phyloP scores from a whole-genome alignment of 2,888 invertebrate species.

The Eilema depressum region DNA sequence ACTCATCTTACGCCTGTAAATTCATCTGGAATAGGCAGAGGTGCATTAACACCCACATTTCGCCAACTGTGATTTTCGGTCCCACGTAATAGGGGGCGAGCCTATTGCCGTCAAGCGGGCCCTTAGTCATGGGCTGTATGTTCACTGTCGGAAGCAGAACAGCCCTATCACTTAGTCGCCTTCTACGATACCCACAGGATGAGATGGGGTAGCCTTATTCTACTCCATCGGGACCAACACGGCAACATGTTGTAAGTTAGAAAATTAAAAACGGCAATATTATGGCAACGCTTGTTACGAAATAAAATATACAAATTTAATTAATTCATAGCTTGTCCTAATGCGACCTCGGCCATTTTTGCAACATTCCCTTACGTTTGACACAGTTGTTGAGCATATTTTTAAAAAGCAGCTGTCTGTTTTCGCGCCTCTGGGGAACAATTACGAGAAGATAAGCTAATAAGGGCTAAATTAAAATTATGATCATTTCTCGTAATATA shows the following conservation, averaged over 20 bases:
- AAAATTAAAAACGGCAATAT: neutral
- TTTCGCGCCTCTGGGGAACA: neutral
- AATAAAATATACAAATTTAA: constrained; percentile 1
- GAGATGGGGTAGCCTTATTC: too few species aligned
- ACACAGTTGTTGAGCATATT: neutral
- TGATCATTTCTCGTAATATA: neutral
- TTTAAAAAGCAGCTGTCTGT: constrained; percentile 1
- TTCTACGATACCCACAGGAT: too few species aligned
- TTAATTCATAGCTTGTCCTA: neutral
- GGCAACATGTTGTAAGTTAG: neutral
- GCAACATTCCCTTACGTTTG: constrained; percentile 1
- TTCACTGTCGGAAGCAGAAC: too few species aligned
- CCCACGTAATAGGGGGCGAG: too few species aligned
- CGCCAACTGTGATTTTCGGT: too few species aligned
- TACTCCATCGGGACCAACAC: too few species aligned
- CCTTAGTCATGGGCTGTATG: too few species aligned
- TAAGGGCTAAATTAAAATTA: neutral
- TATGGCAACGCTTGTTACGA: neutral
- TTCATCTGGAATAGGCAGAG: too few species aligned
- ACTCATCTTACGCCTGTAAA: too few species aligned
- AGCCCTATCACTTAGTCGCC: too few species aligned
- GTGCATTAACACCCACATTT: too few species aligned
- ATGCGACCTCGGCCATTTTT: neutral
- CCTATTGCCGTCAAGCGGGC: too few species aligned
- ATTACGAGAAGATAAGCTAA: constrained; percentile 1